Evolutionary conservation across 2,888 invertebrate genomes (phyloP), one percentile per base, ranked within the genome.

Genomic region (Muschampia plurimacula): DNA sequence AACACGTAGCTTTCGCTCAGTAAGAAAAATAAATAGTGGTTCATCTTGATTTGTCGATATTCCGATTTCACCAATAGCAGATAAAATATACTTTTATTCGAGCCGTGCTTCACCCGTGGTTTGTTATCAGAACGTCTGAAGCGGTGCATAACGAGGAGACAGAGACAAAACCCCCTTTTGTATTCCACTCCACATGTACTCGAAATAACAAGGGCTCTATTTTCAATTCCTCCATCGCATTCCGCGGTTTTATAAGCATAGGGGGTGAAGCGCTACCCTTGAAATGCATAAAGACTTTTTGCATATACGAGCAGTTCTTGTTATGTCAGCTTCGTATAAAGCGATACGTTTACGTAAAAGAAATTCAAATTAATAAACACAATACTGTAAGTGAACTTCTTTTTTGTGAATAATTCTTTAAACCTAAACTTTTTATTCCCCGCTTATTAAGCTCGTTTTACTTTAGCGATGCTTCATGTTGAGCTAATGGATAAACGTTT

Each of bases 171-270:
- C 82, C 86, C 89, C 86, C 87, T 87, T 91, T 90, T 91, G 89
- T 90, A 89, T 89, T 90, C 89, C 90, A 85, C 91, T 92, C 88
- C 86, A 90, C 90, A 86, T 88, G 84, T 85, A 88, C 91, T 93
- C 86, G 86, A 92, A 92, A 93, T 93, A 93, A 93, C 92, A 93
- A 93, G 92, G 89, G 89, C 87, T 87, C 92, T 91, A 92, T 91
- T 93, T 92, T 92, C 91, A 91, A 92, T 92, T 92, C 89, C 86
- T 89, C 86, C 72, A 72, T 72, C 67, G 72, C 63, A 67, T 83
- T 88, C 85, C 82, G 86, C 82, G 88, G 89, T 86, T 85, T 52
- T 81, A 83, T 85, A 85, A 85, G 84, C 84, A 81, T 81, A 83
- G 84, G 84, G 83, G 60, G 59, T 28, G 59, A n/a, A 36, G 36